phyloP scores from a whole-genome alignment of 2,797 vertebrate species.

The Spea hammondii region DNA sequence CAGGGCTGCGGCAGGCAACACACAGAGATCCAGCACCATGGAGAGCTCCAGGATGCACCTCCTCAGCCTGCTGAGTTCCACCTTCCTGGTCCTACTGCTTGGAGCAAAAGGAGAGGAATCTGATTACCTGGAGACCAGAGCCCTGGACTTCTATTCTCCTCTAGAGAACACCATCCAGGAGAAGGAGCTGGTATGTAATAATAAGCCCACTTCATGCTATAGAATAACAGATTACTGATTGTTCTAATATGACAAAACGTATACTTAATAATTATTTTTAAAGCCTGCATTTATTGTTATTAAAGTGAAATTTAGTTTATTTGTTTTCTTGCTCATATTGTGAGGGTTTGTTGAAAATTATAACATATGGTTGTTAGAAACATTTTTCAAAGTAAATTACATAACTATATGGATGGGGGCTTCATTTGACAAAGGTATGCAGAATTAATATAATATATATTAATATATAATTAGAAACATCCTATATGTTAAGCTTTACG shows the following conservation, averaged over 20 bases:
- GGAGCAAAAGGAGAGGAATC: conserved; percentile 60
- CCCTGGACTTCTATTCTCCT: conserved; percentile 61
- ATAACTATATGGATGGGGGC: too few relatives aligned
- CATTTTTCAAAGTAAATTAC: too few relatives aligned
- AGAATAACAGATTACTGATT: background rate
- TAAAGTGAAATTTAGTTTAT: too few relatives aligned
- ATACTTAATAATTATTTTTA: too few relatives aligned
- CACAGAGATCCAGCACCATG: conserved; percentile 67
- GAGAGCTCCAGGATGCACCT: conserved; percentile 65
- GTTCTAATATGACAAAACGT: background rate
- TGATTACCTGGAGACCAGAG: conserved; percentile 60
- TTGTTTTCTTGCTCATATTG: too few relatives aligned
- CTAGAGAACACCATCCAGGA: conserved; percentile 65
- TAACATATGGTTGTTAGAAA: too few relatives aligned
- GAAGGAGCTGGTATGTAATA: conserved; percentile 68
- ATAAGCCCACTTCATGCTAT: background rate
- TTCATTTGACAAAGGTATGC: too few relatives aligned
- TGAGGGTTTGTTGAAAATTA: too few relatives aligned
- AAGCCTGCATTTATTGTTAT: too few relatives aligned
- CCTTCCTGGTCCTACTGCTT: conserved; percentile 61
- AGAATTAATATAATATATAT: too few relatives aligned
- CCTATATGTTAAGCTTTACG: too few relatives aligned
- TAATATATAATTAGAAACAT: too few relatives aligned
- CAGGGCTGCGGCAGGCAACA: background rate
- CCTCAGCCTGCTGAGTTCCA: conserved; percentile 64